phyloP scores from a whole-genome alignment of 2,797 vertebrate genomes.

The Natrix natrix region DNA sequence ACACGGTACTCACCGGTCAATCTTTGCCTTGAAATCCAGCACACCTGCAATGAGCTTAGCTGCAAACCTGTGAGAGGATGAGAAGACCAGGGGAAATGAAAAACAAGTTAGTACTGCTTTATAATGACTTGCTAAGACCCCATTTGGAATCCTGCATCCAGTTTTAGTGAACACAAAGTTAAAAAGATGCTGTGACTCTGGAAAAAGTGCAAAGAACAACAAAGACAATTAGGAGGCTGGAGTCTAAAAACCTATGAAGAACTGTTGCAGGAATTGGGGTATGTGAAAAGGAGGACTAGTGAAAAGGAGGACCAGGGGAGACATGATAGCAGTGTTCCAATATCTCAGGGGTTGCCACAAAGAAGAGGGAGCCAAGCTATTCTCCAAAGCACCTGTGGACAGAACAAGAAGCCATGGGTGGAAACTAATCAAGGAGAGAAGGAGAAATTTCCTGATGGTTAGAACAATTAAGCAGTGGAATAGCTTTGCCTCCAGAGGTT shows the following conservation, averaged over 20 bases:
- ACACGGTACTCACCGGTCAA: conserved; percentile 70
- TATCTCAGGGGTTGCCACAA: no score
- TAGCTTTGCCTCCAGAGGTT: no score
- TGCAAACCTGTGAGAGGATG: conserved; percentile 73
- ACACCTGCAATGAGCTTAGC: conserved; percentile 84
- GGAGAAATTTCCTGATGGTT: no score
- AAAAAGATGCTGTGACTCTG: background rate
- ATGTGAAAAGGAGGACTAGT: background rate
- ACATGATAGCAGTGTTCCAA: no score
- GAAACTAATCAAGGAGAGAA: background rate
- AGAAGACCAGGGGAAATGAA: background rate
- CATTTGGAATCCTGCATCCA: background rate
- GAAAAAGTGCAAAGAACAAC: background rate
- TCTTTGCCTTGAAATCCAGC: conserved; percentile 81
- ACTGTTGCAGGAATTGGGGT: background rate
- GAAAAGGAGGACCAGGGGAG: no score
- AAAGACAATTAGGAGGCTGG: background rate
- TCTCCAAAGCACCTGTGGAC: no score
- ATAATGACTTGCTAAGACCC: background rate
- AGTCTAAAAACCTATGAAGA: background rate
- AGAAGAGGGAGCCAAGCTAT: no score
- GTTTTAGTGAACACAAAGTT: background rate
- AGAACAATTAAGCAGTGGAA: no score
- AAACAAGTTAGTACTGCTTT: background rate
- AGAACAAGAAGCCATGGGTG: background rate